phyloP scores from a whole-genome alignment of 1,140 invertebrate genomes.

The Trachelipus rathkii region DNA sequence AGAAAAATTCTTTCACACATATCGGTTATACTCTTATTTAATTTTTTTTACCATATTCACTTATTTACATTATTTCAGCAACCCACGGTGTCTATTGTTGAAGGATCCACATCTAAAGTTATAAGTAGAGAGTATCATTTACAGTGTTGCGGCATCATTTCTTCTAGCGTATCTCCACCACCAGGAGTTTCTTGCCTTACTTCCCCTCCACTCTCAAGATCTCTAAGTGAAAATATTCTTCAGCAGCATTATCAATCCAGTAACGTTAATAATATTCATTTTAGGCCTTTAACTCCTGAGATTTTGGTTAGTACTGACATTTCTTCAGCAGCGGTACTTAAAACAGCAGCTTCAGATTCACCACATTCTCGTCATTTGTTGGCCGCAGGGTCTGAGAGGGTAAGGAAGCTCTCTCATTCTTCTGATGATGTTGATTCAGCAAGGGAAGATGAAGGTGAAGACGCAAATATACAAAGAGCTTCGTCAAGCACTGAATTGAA shows the following conservation, averaged over 20 bases:
- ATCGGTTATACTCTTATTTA: too few relatives aligned
- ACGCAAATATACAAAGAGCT: constrained; percentile 4
- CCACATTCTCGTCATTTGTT: constrained; percentile 14
- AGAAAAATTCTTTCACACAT: too few relatives aligned
- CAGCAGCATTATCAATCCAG: background rate
- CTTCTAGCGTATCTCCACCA: constrained; percentile 14
- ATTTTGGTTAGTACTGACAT: constrained; percentile 20
- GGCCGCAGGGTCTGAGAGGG: constrained; percentile 50
- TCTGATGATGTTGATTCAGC: constrained; percentile 60
- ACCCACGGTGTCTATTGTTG: too few relatives aligned
- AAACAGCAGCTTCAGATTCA: background rate
- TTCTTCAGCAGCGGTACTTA: background rate
- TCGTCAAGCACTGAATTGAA: constrained; percentile 4
- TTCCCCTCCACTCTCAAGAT: constrained; percentile 20
- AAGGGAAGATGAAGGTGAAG: background rate
- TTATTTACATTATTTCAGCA: too few relatives aligned
- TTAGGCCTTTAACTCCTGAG: constrained; percentile 21
- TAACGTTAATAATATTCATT: background rate
- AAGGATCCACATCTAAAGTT: too few relatives aligned
- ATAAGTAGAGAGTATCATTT: constrained; percentile 7
- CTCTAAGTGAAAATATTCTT: constrained; percentile 18
- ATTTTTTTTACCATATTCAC: too few relatives aligned
- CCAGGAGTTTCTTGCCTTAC: background rate
- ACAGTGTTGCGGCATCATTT: constrained; percentile 16
- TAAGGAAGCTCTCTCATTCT: constrained; percentile 58